These are phyloP conservation scores for Macrobrachium rosenbergii DNA, from an alignment of 1,140 invertebrate species.

Conservation along the genomic window DNA sequence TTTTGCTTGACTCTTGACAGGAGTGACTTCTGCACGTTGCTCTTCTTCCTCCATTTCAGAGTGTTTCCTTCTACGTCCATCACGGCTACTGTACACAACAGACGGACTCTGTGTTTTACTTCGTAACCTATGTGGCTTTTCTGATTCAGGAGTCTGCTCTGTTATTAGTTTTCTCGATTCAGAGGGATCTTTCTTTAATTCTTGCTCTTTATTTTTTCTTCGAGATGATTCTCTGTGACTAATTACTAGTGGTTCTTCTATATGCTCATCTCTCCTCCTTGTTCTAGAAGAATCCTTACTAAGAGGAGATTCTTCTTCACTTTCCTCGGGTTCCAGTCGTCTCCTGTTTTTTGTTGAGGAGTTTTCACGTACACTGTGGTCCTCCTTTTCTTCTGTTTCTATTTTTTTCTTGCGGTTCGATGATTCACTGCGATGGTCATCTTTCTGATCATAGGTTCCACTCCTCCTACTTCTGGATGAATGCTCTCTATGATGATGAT, in stretches of 20 bases:
- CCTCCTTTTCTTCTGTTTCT: constrained; percentile 42
- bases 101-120: constrained; percentile 32
- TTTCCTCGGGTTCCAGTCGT: constrained; percentile 16
- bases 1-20: constrained; percentile 6
- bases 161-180: neutral
- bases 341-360: neutral
- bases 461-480: constrained; percentile 10
- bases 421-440: no score
- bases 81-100: neutral
- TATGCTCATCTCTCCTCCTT: constrained; percentile 29
- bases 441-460: no score
- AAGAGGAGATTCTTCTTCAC: neutral
- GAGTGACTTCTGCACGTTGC: neutral
- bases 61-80: constrained; percentile 44
- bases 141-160: neutral
- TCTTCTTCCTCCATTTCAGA: constrained; percentile 52
- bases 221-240: constrained; percentile 25
- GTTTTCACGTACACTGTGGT: constrained; percentile 1
- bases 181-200: no score
- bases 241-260: neutral
- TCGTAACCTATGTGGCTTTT: constrained; percentile 43
- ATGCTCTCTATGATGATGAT: neutral
- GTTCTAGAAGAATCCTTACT: constrained; percentile 35
- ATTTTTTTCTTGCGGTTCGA: constrained; percentile 3
- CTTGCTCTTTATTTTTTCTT: neutral